These are phyloP conservation scores for Adelges cooleyi DNA, from an alignment of 1,140 invertebrate genomes.

Conservation along the genomic window DNA sequence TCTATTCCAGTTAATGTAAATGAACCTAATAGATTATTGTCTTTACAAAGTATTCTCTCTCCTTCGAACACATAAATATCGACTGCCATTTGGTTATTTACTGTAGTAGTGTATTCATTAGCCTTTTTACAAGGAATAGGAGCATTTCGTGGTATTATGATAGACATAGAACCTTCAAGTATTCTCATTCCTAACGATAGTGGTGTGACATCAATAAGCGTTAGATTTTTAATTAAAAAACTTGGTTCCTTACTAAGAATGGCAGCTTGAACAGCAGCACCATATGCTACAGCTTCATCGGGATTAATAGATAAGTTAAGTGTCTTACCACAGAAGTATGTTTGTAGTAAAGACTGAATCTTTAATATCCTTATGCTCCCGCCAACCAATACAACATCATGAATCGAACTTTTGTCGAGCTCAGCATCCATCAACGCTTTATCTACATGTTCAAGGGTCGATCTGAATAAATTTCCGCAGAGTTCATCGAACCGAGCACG, in stretches of 20 bases:
- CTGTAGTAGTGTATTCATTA: constrained; percentile 51
- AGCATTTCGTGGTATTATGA: constrained; percentile 50
- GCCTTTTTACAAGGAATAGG: constrained; percentile 51
- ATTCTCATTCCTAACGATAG: constrained; percentile 38
- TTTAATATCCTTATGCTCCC: constrained; percentile 54
- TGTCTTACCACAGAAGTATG: constrained; percentile 51
- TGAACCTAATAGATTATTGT: constrained; percentile 59
- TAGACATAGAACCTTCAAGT: constrained; percentile 46
- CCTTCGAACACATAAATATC: constrained; percentile 58
- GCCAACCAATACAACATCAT: constrained; percentile 60
- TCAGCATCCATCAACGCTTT: constrained; percentile 61
- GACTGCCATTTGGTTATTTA: constrained; percentile 58
- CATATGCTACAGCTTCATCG: constrained; percentile 63
- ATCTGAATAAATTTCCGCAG: constrained; percentile 47
- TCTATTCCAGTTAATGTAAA: constrained; percentile 69
- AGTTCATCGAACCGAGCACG: constrained; percentile 52
- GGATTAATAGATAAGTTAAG: constrained; percentile 64
- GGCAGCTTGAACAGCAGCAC: constrained; percentile 64
- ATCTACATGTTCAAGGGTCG: constrained; percentile 49
- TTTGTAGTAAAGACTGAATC: constrained; percentile 42
- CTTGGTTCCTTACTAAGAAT: constrained; percentile 42
- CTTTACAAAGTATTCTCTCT: constrained; percentile 60
- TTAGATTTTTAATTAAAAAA: constrained; percentile 42
- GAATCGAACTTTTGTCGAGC: constrained; percentile 51
- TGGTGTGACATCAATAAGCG: constrained; percentile 45